Base-by-base conservation (phyloP, 2,797 vertebrate species). In the Harpagifer antarcticus region DNA sequence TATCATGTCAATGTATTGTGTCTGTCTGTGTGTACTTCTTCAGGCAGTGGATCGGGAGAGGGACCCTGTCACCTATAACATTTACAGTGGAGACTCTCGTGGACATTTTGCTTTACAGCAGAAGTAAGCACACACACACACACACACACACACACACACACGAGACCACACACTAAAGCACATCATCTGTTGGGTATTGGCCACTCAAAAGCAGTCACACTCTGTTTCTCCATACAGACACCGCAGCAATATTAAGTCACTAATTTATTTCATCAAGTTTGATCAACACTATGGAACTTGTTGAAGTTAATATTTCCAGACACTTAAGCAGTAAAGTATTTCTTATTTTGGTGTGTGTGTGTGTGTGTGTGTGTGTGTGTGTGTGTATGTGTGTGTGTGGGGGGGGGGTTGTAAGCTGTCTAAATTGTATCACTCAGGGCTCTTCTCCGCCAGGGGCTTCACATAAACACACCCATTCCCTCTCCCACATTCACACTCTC, bases 31-130 rank as follows among this genome's bases (percentile, higher is more conserved):
- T 76, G 72, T 69, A 19, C 55, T 68, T 79, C 70, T 86, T 19
- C 89, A 99, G 98, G 98, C 97, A 85, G 96, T 95, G 9, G 98
- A 99, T 93, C 96, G 98, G 71, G 98, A 99, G 79, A 94, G 91
- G 59, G 98, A 99, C 90, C 92, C 95, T 63, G 96, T 99, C 91
- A 95, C 89, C 73, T 99, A 99, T 82, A 87, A 89, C 78, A 97
- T 99, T 89, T 91, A 95, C 76, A 96, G 96, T 0, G 98, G 98
- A 92, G 97, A 99, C 89, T 91, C 94, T 65, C 92, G 96, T 33
- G 92, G 92, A 81, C 92, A 96, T 75, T 99, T 99, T 92, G 94
- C 94, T 89, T 95, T 99, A 69, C 95, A 96, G 68, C 94, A 96
- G 86, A 96, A 86, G 98, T 99, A 95, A 96, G 96, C 58, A 48